Evolutionary conservation across 2,113 vertebrate genomes (phyloP).

Genomic region (Dicaeum eximium): DNA sequence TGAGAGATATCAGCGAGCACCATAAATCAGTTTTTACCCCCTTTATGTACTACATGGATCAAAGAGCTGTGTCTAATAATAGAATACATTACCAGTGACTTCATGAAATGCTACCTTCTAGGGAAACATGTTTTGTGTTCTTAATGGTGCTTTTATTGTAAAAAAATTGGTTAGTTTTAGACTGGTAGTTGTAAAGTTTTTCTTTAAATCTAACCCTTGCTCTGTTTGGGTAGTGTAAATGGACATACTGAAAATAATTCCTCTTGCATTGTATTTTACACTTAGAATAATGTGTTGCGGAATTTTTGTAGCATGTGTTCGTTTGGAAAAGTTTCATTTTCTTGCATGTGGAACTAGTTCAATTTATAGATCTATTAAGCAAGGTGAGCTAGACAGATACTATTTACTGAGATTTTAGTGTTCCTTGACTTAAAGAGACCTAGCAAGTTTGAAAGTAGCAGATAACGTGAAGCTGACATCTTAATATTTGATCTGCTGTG

Average conservation of each 20-base stretch:
- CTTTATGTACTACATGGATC: accelerated
- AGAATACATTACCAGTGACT: not conserved
- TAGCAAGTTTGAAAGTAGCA: conserved; percentile 32
- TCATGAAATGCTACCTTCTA: not conserved
- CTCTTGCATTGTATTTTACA: conserved; percentile 12
- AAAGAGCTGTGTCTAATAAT: not conserved
- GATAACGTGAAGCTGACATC: conserved; percentile 15
- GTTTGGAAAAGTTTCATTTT: conserved; percentile 31
- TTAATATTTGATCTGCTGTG: conserved; percentile 41
- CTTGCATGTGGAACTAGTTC: not conserved
- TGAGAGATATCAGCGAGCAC: not conserved
- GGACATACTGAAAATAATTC: not conserved
- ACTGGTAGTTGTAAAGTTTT: conserved; percentile 10
- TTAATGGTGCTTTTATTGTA: conserved; percentile 30
- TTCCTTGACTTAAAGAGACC: conserved; percentile 38
- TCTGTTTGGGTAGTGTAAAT: not conserved
- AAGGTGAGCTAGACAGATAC: conserved; percentile 12
- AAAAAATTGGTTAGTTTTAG: not conserved
- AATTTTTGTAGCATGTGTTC: not conserved
- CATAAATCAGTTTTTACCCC: not conserved
- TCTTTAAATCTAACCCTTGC: not conserved
- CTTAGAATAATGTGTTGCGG: not conserved
- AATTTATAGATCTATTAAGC: conserved; percentile 49
- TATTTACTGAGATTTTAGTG: conserved; percentile 20
- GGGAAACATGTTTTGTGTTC: not conserved